These are phyloP conservation scores for Drosophila kohkoa DNA, from an alignment of 1,140 invertebrate species.

Conservation along the genomic window DNA sequence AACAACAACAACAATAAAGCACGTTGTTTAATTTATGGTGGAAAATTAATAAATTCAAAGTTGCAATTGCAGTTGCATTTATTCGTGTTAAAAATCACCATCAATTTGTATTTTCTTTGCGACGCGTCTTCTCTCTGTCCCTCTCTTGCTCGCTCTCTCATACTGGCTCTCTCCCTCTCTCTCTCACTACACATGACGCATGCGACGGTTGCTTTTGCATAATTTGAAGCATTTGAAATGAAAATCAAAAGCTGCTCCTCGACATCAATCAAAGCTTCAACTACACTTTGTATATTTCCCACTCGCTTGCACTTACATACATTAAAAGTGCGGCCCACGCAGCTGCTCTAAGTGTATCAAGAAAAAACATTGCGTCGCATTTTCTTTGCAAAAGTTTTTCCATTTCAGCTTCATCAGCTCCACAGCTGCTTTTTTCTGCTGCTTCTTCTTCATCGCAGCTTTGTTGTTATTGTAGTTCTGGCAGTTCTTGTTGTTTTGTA, in stretches of 20 bases:
- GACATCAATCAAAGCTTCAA: conserved; percentile 51
- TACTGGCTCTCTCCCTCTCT: background rate
- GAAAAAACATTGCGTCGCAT: conserved; percentile 48
- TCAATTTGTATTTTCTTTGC: conserved; percentile 54
- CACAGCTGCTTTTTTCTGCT: conserved; percentile 48
- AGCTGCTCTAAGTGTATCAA: conserved; percentile 21
- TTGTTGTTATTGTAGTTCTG: conserved; percentile 50
- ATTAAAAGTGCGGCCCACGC: conserved; percentile 45
- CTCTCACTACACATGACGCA: conserved; percentile 19
- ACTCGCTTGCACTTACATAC: conserved; percentile 2
- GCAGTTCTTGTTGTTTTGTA: conserved; percentile 39
- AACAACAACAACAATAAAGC: conserved; percentile 29
- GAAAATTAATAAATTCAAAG: conserved; percentile 62
- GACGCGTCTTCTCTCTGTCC: background rate
- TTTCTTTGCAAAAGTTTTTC: conserved; percentile 55
- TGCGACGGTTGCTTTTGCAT: conserved; percentile 41
- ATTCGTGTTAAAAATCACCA: conserved; percentile 44
- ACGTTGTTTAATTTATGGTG: conserved; percentile 50
- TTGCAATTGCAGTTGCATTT: conserved; percentile 31
- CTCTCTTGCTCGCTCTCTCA: background rate
- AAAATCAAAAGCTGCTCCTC: conserved; percentile 35
- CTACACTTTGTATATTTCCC: conserved; percentile 2
- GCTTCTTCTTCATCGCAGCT: conserved; percentile 26
- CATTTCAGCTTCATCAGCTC: conserved; percentile 50
- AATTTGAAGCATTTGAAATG: conserved; percentile 27